These are phyloP conservation scores for Mastomys coucha DNA, from an alignment of 2,113 vertebrate species.

Conservation along the genomic window DNA sequence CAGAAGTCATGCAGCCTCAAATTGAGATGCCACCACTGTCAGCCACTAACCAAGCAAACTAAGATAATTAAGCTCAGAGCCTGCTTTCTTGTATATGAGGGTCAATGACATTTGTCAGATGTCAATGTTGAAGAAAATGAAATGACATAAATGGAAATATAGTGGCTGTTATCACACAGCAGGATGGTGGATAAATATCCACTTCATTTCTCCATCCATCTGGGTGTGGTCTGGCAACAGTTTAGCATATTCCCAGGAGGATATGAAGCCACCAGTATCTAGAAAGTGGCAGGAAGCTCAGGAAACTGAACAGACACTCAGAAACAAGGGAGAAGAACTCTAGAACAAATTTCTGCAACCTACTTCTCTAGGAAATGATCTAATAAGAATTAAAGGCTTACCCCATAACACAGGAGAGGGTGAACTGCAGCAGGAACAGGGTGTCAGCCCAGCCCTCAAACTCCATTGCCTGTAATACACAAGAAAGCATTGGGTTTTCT, in stretches of 20 bases:
- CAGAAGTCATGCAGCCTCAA: not conserved
- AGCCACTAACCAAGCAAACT: not conserved
- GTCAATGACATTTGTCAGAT: not conserved
- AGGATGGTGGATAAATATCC: not conserved
- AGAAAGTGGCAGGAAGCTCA: not conserved
- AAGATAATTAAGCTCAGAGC: not conserved
- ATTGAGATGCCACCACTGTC: not conserved
- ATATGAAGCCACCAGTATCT: not conserved
- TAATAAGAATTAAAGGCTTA: slow-evolving; percentile 79
- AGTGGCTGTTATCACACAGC: not conserved
- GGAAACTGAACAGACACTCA: not conserved
- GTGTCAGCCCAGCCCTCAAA: slow-evolving; percentile 90
- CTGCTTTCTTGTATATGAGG: not conserved
- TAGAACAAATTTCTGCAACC: not conserved
- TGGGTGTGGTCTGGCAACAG: not conserved
- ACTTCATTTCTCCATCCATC: not conserved
- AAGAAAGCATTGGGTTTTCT: not conserved
- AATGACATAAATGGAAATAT: not conserved
- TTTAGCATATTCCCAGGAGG: not conserved
- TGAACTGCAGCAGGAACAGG: slow-evolving; percentile 88
- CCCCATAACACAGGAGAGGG: slow-evolving; percentile 92
- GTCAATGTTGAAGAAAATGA: not conserved
- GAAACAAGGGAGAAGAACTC: not conserved
- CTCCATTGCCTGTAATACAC: slow-evolving; percentile 87
- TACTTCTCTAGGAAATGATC: not conserved